A percentile compares a stretch with the other conserved stretches of the same genome.
These are phyloP conservation scores for Leptopilina clavipes DNA, from an alignment of 1,140 invertebrate species.

Conservation along the genomic window DNA sequence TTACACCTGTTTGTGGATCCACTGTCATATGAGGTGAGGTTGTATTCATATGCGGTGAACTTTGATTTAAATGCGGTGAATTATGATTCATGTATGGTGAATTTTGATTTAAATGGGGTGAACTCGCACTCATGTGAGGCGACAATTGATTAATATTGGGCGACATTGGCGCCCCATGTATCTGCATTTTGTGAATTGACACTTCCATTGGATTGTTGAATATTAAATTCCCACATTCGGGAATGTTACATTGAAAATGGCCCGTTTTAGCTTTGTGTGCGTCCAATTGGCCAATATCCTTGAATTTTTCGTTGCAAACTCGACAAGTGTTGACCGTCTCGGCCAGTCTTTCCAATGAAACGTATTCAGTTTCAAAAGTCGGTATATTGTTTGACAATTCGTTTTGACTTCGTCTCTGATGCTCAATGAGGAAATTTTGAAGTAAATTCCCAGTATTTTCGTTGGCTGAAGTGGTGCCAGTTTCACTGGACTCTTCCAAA, in stretches of 20 bases:
- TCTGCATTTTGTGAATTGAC: constrained; percentile 67
- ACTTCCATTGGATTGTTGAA: constrained; percentile 67
- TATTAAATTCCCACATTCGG: constrained; percentile 67
- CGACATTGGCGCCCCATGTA: constrained; percentile 66
- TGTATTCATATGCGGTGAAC: constrained; percentile 51
- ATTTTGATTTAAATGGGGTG: constrained; percentile 52
- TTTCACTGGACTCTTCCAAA: constrained; percentile 37
- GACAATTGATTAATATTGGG: constrained; percentile 59
- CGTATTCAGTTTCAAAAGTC: constrained; percentile 70
- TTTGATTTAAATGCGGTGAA: constrained; percentile 59
- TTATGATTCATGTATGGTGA: constrained; percentile 54
- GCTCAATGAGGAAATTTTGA: constrained; percentile 69
- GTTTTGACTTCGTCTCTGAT: constrained; percentile 66
- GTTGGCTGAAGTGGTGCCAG: constrained; percentile 36
- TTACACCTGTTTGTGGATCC: constrained; percentile 28
- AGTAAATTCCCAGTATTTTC: constrained; percentile 61
- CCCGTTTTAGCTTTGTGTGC: constrained; percentile 70
- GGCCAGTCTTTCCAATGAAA: constrained; percentile 71
- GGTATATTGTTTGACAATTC: constrained; percentile 58
- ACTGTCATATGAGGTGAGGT: constrained; percentile 53
- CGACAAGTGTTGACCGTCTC: constrained; percentile 71
- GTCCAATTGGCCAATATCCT: constrained; percentile 69
- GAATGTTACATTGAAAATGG: constrained; percentile 73
- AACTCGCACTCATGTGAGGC: constrained; percentile 48
- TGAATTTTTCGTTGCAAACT: constrained; percentile 73